Conservation (phyloP, 2,797 vertebrate genomes). For the Crypturellus tataupa region DNA sequence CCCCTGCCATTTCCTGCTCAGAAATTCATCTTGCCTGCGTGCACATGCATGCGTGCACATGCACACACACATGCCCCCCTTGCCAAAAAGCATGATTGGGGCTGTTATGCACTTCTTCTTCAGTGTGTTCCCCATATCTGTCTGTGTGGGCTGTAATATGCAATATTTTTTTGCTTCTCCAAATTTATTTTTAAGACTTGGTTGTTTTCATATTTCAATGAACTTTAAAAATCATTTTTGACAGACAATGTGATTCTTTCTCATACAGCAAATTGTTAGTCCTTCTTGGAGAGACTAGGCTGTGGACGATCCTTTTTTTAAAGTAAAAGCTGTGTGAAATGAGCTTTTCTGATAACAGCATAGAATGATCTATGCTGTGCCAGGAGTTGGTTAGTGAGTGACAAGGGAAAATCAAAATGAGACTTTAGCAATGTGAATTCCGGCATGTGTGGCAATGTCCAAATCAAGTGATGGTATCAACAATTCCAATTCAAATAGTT, state of each 20-base stretch:
- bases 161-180: neutral
- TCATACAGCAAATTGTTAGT: neutral
- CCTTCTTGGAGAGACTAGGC: neutral
- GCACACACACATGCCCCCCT: neutral
- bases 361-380: neutral
- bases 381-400: neutral
- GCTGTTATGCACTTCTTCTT: neutral
- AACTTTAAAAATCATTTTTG: neutral
- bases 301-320: neutral
- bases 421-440: neutral
- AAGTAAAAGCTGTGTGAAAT: neutral
- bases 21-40: constrained; percentile 44
- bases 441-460: neutral
- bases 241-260: accelerated
- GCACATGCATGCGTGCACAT: neutral
- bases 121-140: neutral
- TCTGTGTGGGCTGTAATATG: neutral
- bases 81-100: neutral
- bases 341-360: neutral
- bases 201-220: neutral
- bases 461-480: neutral
- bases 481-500: neutral
- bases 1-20: constrained; percentile 32
- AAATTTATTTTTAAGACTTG: neutral
- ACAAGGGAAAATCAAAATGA: neutral